Percentiles rank a stretch among this genome's conserved stretches.
These are phyloP conservation scores for Acleris laterana DNA, from an alignment of 2,888 invertebrate species.

Conservation along the genomic window DNA sequence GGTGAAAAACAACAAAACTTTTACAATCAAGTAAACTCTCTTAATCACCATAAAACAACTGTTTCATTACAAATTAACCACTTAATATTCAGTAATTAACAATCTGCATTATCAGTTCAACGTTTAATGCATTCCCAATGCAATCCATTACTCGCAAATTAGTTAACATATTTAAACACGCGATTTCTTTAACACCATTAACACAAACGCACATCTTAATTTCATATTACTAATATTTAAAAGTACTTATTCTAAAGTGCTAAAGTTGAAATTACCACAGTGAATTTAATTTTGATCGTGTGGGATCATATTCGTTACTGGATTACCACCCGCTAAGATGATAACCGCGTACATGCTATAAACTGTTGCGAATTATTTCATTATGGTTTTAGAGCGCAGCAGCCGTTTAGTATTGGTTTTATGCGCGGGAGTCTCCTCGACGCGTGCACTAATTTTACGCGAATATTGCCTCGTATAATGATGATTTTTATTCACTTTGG, in stretches of 20 bases:
- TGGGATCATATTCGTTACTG: conserved; percentile 53
- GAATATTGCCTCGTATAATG: conserved; percentile 30
- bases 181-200: conserved; percentile 55
- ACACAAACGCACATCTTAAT: conserved; percentile 54
- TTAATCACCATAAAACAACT: conserved; percentile 19
- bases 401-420: conserved; percentile 24
- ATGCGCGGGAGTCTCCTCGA: conserved; percentile 16
- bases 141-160: conserved; percentile 65
- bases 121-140: conserved; percentile 22
- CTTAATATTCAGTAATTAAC: conserved; percentile 22
- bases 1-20: background rate
- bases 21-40: conserved; percentile 13
- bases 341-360: conserved; percentile 63
- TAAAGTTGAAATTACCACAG: conserved; percentile 14
- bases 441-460: conserved; percentile 33
- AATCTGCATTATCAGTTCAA: conserved; percentile 18
- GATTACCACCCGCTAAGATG: conserved; percentile 75
- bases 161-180: conserved; percentile 49
- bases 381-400: conserved; percentile 46
- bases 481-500: conserved; percentile 27
- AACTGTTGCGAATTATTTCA: conserved; percentile 76
- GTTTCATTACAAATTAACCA: conserved; percentile 24
- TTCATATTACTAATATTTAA: conserved; percentile 40
- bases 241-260: conserved; percentile 6
- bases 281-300: conserved; percentile 51